These are phyloP conservation scores for Noctuana brunneofusca DNA, from an alignment of 2,888 invertebrate species.

Conservation along the genomic window DNA sequence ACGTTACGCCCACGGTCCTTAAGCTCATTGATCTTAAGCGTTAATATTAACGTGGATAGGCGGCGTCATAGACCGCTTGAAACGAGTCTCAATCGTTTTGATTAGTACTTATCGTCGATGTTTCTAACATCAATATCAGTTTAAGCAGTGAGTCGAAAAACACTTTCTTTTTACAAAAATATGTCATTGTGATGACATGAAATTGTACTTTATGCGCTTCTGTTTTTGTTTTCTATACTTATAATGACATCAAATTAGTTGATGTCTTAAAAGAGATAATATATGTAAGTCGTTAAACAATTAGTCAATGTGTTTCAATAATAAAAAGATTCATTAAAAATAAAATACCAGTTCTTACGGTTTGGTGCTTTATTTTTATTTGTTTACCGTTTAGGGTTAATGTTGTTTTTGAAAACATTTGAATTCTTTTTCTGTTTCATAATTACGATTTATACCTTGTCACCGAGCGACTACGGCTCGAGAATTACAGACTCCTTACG, in stretches of 20 bases:
- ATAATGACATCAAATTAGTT: too few relatives aligned
- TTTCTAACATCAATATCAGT: conserved; percentile 55
- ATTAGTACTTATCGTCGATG: conserved; percentile 58
- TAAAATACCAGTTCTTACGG: too few relatives aligned
- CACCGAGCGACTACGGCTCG: conserved; percentile 28
- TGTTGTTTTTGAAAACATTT: conserved; percentile 37
- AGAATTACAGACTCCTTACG: conserved; percentile 38
- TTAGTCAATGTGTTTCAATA: too few relatives aligned
- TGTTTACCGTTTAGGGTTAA: too few relatives aligned
- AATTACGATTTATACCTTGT: conserved; percentile 60
- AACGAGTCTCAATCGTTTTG: conserved; percentile 57
- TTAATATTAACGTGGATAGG: conserved; percentile 72
- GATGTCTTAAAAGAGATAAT: too few relatives aligned
- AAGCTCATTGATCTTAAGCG: conserved; percentile 72
- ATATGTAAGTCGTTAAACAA: too few relatives aligned
- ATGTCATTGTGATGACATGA: background rate
- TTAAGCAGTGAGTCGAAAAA: conserved; percentile 49
- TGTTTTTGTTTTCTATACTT: too few relatives aligned
- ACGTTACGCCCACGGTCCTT: conserved; percentile 72
- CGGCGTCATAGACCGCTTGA: conserved; percentile 59
- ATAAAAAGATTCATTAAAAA: too few relatives aligned
- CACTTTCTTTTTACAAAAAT: conserved; percentile 38
- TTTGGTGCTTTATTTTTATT: too few relatives aligned
- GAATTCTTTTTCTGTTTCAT: conserved; percentile 49
- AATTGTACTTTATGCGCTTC: background rate